phyloP scores from a whole-genome alignment of 2,888 invertebrate genomes.

The Dicycla oo region DNA sequence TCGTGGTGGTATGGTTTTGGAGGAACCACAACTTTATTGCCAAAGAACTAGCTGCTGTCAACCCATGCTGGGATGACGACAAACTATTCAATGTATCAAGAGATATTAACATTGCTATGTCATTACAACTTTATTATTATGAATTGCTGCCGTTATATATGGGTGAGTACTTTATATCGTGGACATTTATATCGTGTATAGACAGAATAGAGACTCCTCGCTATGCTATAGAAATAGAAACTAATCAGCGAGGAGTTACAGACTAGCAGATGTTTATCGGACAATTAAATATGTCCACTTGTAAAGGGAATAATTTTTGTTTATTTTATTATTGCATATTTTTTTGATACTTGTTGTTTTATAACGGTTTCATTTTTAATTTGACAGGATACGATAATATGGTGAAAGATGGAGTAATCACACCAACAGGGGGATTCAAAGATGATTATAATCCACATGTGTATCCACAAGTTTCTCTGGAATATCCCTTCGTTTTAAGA shows the following conservation, averaged over 20 bases:
- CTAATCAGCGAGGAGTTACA: not conserved
- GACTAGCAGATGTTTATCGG: not conserved
- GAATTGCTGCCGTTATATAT: constrained; percentile 72
- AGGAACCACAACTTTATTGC: constrained; percentile 76
- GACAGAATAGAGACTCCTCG: no score
- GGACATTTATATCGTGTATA: no score
- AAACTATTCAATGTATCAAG: constrained; percentile 72
- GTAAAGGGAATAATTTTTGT: not conserved
- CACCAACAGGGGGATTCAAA: constrained; percentile 66
- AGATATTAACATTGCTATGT: constrained; percentile 75
- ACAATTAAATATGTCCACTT: not conserved
- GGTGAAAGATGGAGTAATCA: constrained; percentile 69
- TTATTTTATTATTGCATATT: not conserved
- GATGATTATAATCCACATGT: constrained; percentile 70
- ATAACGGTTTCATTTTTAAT: not conserved
- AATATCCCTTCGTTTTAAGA: constrained; percentile 72
- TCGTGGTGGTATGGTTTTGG: constrained; percentile 73
- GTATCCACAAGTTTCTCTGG: constrained; percentile 72
- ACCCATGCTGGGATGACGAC: constrained; percentile 78
- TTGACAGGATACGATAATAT: constrained; percentile 71
- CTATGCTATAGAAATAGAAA: not conserved
- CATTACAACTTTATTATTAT: constrained; percentile 72
- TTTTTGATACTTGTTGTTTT: not conserved
- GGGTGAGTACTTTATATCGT: constrained; percentile 63
- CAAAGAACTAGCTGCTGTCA: constrained; percentile 65